phyloP scores from a whole-genome alignment of 2,797 vertebrate species.

The Ptychadena robeensis region DNA sequence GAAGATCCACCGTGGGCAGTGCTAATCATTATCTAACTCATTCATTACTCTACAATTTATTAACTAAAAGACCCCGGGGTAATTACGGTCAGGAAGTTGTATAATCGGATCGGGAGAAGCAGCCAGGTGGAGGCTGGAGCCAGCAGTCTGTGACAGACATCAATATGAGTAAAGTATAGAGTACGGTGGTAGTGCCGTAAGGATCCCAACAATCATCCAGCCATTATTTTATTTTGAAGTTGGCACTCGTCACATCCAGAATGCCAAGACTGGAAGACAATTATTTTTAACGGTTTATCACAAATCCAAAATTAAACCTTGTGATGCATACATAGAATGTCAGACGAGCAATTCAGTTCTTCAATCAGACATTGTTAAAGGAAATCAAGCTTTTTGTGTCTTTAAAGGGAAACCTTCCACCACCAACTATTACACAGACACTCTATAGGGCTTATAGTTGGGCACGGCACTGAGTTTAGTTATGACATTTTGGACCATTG shows the following conservation, averaged over 20 bases:
- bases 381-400: no score
- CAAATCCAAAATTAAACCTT: not conserved
- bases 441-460: no score
- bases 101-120: constrained; percentile 10
- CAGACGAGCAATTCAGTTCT: not conserved
- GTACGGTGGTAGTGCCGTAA: not conserved
- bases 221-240: not conserved
- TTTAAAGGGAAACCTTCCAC: no score
- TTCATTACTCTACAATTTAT: constrained; percentile 37
- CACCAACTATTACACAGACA: no score
- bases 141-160: not conserved
- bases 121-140: constrained; percentile 16
- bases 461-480: no score
- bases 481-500: no score
- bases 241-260: not conserved
- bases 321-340: not conserved
- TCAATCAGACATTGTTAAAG: not conserved
- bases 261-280: not conserved
- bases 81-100: constrained; percentile 14
- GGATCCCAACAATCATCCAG: not conserved
- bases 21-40: constrained; percentile 40
- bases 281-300: not conserved
- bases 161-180: not conserved
- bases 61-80: constrained; percentile 20
- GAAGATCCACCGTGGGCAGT: not conserved